A percentile compares a stretch with the other conserved stretches of the same genome.
phyloP scores from a whole-genome alignment of 1,140 invertebrate genomes.

The Temnothorax nylanderi region DNA sequence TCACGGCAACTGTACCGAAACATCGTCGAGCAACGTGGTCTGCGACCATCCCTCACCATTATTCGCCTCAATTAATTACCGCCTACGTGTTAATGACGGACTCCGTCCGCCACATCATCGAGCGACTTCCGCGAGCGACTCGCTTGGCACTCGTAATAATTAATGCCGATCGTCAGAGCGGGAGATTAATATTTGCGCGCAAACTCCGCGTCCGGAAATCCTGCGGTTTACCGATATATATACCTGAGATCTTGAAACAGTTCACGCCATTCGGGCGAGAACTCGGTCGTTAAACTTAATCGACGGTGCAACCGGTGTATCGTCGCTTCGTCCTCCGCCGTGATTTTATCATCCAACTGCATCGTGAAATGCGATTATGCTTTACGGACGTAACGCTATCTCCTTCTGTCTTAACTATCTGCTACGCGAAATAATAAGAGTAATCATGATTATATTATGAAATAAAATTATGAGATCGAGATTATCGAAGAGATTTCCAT shows the following conservation, averaged over 20 bases:
- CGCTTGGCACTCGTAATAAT: conserved; percentile 22
- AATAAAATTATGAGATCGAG: background rate
- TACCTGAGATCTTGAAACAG: background rate
- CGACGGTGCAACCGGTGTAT: conserved; percentile 41
- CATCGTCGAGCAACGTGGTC: background rate
- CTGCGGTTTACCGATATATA: conserved; percentile 34
- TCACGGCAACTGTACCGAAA: conserved; percentile 17
- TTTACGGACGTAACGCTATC: background rate
- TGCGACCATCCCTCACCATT: background rate
- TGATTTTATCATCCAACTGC: conserved; percentile 40
- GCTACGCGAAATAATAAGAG: background rate
- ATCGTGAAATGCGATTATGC: conserved; percentile 18
- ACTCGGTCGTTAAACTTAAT: conserved; percentile 57
- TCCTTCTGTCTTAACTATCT: background rate
- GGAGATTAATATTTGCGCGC: conserved; percentile 23
- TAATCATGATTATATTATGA: background rate
- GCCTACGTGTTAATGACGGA: conserved; percentile 23
- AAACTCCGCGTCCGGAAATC: conserved; percentile 54
- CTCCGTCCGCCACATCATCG: background rate
- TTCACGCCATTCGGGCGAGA: background rate
- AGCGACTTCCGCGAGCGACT: conserved; percentile 7
- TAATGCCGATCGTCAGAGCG: conserved; percentile 44
- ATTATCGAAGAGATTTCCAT: background rate
- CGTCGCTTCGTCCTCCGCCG: conserved; percentile 11
- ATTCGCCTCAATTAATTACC: conserved; percentile 37